These are phyloP conservation scores for Penaeus monodon DNA, from an alignment of 2,888 invertebrate species.

Conservation along the genomic window DNA sequence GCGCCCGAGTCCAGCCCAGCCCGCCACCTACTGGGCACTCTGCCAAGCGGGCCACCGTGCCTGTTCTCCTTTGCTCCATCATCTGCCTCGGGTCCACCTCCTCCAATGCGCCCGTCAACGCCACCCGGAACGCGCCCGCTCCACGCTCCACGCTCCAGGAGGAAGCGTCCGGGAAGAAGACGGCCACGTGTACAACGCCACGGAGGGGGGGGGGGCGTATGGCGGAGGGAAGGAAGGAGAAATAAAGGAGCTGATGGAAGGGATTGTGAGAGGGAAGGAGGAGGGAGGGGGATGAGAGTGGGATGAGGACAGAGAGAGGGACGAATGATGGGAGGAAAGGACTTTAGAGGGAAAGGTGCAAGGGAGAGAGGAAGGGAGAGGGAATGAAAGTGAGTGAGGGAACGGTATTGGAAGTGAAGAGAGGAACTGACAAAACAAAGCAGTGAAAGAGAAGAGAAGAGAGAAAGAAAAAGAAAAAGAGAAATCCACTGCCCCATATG, in stretches of 20 bases:
- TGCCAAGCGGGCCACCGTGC: constrained; percentile 47
- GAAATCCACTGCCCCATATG: background rate
- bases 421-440: background rate
- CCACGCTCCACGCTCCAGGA: background rate
- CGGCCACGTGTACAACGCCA: background rate
- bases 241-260: background rate
- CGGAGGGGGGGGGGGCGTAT: background rate
- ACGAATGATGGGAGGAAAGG: background rate
- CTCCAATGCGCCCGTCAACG: background rate
- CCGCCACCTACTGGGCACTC: constrained; percentile 43
- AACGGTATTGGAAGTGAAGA: background rate
- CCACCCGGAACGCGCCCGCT: background rate
- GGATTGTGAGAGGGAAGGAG: background rate
- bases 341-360: background rate
- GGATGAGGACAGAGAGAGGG: background rate
- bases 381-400: background rate
- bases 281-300: background rate
- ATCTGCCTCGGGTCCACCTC: background rate
- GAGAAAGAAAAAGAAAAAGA: background rate
- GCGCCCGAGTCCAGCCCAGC: background rate
- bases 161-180: background rate
- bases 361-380: background rate
- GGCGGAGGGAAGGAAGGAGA: background rate
- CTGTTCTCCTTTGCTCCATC: constrained; percentile 3
- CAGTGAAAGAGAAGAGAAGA: background rate